phyloP scores from a whole-genome alignment of 2,888 invertebrate species.

The Yponomeuta sedellus region DNA sequence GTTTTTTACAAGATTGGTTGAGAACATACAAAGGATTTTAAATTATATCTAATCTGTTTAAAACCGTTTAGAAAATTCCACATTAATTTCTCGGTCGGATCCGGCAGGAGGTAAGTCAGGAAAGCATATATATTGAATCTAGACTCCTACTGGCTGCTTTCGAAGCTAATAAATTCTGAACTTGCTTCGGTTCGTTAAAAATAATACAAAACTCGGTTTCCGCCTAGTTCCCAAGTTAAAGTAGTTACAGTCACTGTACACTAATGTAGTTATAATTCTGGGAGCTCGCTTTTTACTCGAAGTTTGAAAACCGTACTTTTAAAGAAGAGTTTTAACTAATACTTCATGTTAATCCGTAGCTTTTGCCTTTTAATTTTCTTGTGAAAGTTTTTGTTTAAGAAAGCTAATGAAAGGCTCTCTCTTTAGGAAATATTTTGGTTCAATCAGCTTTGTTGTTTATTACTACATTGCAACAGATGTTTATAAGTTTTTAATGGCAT shows the following conservation, averaged over 20 bases:
- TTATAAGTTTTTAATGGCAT: no score
- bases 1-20: neutral
- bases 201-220: slow-evolving; percentile 63
- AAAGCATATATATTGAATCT: slow-evolving; percentile 48
- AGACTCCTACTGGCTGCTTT: slow-evolving; percentile 46
- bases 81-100: slow-evolving; percentile 23
- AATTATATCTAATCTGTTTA: neutral
- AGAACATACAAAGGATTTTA: neutral
- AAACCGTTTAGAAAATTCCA: neutral
- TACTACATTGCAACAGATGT: no score
- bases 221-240: slow-evolving; percentile 55
- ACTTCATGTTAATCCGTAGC: slow-evolving; percentile 9
- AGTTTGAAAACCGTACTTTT: slow-evolving; percentile 5
- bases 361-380: slow-evolving; percentile 12
- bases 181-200: slow-evolving; percentile 62
- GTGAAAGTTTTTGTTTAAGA: neutral
- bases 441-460: neutral
- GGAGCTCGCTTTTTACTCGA: slow-evolving; percentile 38
- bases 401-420: slow-evolving; percentile 1
- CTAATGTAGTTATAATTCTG: slow-evolving; percentile 68
- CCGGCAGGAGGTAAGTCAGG: neutral
- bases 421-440: neutral
- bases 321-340: slow-evolving; percentile 11
- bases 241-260: slow-evolving; percentile 66
- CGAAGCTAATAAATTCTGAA: slow-evolving; percentile 66